Conservation (phyloP, 2,888 invertebrate genomes). For the Andrena trimmerana region DNA sequence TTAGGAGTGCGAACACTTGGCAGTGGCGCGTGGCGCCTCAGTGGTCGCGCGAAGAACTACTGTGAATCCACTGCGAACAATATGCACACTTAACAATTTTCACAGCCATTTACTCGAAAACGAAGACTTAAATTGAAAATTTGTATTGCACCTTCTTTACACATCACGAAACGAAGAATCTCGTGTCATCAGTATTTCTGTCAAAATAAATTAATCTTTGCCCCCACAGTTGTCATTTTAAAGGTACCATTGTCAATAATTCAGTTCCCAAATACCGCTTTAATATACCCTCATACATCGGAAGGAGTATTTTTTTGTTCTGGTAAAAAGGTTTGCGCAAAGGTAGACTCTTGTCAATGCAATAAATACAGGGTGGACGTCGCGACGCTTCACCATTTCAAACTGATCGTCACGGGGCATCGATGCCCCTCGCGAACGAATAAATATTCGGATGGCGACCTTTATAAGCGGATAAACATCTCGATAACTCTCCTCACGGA, state of each 20-base stretch:
- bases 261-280: background rate
- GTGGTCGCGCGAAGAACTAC: too few relatives aligned
- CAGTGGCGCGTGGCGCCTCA: too few relatives aligned
- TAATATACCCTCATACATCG: conserved; percentile 2
- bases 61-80: too few relatives aligned
- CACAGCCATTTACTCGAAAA: too few relatives aligned
- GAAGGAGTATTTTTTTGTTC: conserved; percentile 1
- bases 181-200: background rate
- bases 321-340: background rate
- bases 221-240: background rate
- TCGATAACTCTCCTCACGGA: conserved; percentile 72
- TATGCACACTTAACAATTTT: too few relatives aligned
- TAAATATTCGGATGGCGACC: conserved; percentile 74
- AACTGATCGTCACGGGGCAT: conserved; percentile 41
- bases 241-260: background rate
- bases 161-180: background rate
- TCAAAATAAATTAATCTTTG: background rate
- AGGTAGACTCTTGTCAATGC: conserved; percentile 22
- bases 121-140: too few relatives aligned
- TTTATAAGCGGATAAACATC: conserved; percentile 78
- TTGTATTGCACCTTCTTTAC: too few relatives aligned
- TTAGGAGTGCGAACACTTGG: too few relatives aligned
- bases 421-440: conserved; percentile 55
- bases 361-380: conserved; percentile 45
- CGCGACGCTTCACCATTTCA: conserved; percentile 43